A percentile compares a stretch with the other conserved stretches of the same genome.
phyloP scores from a whole-genome alignment of 2,888 invertebrate species.

The Sympetrum striolatum region DNA sequence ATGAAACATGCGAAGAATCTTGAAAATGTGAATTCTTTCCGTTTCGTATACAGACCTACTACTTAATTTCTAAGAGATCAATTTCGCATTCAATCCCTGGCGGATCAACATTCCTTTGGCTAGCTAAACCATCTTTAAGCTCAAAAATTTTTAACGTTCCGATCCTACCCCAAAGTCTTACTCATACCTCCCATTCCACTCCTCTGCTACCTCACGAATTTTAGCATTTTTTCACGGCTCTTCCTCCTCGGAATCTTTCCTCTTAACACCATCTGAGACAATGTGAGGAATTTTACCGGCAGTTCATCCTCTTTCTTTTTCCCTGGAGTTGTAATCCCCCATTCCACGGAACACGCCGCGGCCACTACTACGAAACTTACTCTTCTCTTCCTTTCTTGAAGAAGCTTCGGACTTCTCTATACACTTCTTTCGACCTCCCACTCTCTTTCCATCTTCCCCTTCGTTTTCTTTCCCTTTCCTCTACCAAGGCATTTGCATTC shows the following conservation, averaged over 20 bases:
- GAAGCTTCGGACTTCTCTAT: background rate
- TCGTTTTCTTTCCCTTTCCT: background rate
- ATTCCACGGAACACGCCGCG: background rate
- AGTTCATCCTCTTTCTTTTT: background rate
- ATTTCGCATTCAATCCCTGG: background rate
- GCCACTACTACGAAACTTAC: background rate
- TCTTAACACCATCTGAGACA: conserved; percentile 6
- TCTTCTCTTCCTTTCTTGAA: background rate
- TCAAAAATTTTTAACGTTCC: background rate
- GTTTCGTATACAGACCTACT: too few species aligned
- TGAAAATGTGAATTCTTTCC: too few species aligned
- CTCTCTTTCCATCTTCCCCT: background rate
- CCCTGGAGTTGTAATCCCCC: background rate
- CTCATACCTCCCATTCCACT: background rate
- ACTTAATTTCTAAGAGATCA: too few species aligned
- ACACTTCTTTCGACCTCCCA: background rate
- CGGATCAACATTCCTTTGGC: background rate
- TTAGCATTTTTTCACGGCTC: background rate
- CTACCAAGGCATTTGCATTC: background rate
- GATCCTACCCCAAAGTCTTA: background rate
- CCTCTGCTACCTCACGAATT: background rate
- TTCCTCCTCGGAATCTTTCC: conserved; percentile 8
- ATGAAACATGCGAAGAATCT: too few species aligned
- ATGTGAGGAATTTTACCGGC: conserved; percentile 10
- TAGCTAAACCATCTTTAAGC: background rate